Evolutionary conservation across 2,113 vertebrate species (phyloP).

Genomic region (Clarias magur): DNA sequence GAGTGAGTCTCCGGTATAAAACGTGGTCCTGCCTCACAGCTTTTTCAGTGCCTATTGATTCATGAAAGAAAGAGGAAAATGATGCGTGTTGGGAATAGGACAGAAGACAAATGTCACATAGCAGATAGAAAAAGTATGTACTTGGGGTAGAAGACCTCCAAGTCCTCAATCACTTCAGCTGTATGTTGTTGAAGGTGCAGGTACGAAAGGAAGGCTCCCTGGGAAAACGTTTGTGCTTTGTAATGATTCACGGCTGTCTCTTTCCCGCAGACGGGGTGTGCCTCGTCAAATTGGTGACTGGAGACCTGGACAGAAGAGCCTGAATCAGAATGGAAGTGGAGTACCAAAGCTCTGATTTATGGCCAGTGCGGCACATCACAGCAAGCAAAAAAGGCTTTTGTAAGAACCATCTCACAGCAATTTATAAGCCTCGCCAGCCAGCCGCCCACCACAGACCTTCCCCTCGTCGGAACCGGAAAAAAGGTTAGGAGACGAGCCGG

Average conservation of each 20-base stretch:
- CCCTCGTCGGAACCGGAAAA: conserved; percentile 11
- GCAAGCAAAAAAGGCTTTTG: conserved; percentile 56
- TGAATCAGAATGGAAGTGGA: conserved; percentile 40
- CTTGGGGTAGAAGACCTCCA: conserved; percentile 10
- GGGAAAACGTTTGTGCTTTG: conserved; percentile 16
- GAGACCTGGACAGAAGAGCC: conserved; percentile 43
- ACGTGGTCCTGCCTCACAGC: conserved; percentile 52
- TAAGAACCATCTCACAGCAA: conserved; percentile 68
- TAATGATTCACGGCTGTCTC: conserved; percentile 55
- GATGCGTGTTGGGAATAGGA: conserved; percentile 56
- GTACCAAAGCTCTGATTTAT: conserved; percentile 69
- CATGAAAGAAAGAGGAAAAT: conserved; percentile 62
- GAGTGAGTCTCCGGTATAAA: conserved; percentile 46
- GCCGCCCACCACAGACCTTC: conserved; percentile 36
- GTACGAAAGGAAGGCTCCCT: conserved; percentile 24
- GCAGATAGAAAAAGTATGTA: conserved; percentile 52
- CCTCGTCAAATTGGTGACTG: conserved; percentile 34
- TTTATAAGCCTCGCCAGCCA: conserved; percentile 64
- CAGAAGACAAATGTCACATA: conserved; percentile 51
- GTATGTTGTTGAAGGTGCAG: conserved; percentile 42
- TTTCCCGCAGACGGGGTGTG: conserved; percentile 24
- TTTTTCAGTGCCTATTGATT: conserved; percentile 62
- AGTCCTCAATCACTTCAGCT: conserved; percentile 54
- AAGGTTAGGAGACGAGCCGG: conserved; percentile 11
- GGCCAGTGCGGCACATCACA: conserved; percentile 55